Percentiles rank a stretch among this genome's conserved stretches.
These are phyloP conservation scores for Galaxea fascicularis DNA, from an alignment of 92 coral and sea anemone genomes.

Conservation along the genomic window DNA sequence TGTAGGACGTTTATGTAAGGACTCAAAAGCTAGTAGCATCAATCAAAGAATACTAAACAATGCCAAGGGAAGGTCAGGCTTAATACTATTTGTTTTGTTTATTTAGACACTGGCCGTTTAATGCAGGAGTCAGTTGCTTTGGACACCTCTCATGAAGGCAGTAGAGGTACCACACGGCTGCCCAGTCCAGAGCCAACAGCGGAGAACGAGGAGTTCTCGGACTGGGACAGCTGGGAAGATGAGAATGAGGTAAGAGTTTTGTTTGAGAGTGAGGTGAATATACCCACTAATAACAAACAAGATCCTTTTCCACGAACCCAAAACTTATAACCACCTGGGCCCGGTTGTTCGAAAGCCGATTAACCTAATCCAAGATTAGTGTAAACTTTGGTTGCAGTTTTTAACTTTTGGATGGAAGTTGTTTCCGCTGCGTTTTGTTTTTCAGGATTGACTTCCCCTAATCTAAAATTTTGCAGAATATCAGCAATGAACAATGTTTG, in stretches of 20 bases:
- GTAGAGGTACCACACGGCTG: conserved; percentile 70
- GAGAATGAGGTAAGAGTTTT: conserved; percentile 80
- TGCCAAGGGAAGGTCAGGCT: not conserved
- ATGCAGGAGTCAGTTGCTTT: conserved; percentile 96
- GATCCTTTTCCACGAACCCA: not conserved
- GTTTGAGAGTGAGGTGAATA: not conserved
- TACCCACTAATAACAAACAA: not conserved
- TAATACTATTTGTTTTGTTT: not conserved
- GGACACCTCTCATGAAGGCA: conserved; percentile 87
- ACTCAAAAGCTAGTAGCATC: too few relatives aligned
- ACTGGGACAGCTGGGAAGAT: conserved; percentile 99
- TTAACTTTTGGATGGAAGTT: too few relatives aligned
- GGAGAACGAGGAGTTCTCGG: conserved; percentile 71
- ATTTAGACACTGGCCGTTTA: conserved; percentile 66
- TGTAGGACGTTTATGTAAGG: too few relatives aligned
- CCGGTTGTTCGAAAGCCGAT: too few relatives aligned
- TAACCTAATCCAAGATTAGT: too few relatives aligned
- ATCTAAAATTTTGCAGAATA: too few relatives aligned
- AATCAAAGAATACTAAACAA: too few relatives aligned
- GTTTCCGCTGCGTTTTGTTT: too few relatives aligned
- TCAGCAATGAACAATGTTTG: too few relatives aligned
- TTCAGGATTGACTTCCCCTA: too few relatives aligned
- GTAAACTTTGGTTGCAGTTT: too few relatives aligned
- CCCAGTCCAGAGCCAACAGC: conserved; percentile 52
- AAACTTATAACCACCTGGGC: too few relatives aligned